Conservation (phyloP, 2,888 invertebrate species). For the Hybos culiciformis region DNA sequence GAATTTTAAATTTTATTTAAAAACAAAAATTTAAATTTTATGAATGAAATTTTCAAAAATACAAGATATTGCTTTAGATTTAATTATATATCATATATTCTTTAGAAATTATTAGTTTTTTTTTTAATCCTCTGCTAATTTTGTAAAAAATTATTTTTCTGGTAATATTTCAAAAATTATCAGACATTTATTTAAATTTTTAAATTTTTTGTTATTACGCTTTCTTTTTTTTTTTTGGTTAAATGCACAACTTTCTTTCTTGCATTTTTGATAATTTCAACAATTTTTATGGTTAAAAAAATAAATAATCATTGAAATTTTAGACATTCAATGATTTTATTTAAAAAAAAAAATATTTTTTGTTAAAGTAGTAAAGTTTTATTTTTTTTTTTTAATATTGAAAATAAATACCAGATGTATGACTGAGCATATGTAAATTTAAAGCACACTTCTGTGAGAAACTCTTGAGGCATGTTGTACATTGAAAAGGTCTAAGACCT, state of each 20-base stretch:
- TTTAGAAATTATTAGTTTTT: neutral
- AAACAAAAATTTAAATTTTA: too few species aligned
- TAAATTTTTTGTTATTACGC: neutral
- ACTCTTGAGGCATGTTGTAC: conserved; percentile 44
- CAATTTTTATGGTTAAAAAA: too few species aligned
- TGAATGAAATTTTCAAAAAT: conserved; percentile 9
- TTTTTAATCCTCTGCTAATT: neutral
- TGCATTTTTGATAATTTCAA: conserved; percentile 9
- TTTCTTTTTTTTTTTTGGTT: neutral
- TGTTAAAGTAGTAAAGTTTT: neutral
- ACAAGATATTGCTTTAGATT: conserved; percentile 7
- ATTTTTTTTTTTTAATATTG: conserved; percentile 3
- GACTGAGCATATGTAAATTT: conserved; percentile 46
- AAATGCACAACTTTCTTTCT: conserved; percentile 14
- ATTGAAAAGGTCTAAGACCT: conserved; percentile 41
- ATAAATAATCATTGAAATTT: neutral
- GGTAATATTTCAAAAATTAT: neutral
- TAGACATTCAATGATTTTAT: neutral
- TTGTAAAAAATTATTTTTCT: neutral
- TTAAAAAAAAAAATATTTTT: neutral
- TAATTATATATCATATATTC: too few species aligned
- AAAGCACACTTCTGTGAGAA: conserved; percentile 46
- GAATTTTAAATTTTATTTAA: too few species aligned
- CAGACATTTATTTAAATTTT: too few species aligned
- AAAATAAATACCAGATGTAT: conserved; percentile 28